A percentile compares a stretch with the other conserved stretches of the same genome.
Conservation (phyloP, 2,797 vertebrate species). For the Parauchenoglanis punctatus region DNA sequence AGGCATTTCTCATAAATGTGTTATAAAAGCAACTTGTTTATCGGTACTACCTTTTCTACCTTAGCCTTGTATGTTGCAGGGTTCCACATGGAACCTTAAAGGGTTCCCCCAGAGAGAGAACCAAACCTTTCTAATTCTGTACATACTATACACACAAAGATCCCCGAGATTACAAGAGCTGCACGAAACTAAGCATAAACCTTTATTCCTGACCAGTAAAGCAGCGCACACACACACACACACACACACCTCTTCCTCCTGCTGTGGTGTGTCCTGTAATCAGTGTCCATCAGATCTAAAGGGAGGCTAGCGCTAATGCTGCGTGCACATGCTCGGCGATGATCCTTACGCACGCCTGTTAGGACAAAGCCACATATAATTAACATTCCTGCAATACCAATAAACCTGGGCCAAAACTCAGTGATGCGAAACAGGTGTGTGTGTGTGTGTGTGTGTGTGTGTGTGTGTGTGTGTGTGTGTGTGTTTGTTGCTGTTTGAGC, state of each 20-base stretch:
- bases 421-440: conserved; percentile 78
- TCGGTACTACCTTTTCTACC: background rate
- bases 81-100: background rate
- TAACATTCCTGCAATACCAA: conserved; percentile 79
- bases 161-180: background rate
- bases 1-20: background rate
- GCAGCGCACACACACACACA: conserved; percentile 13
- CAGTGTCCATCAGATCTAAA: conserved; percentile 38
- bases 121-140: background rate
- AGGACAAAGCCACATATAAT: conserved; percentile 73
- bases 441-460: conserved; percentile 43
- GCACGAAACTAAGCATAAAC: background rate
- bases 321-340: conserved; percentile 51
- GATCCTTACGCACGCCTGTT: conserved; percentile 39
- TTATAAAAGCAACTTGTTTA: background rate
- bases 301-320: conserved; percentile 16
- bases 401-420: conserved; percentile 73
- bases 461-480: conserved; percentile 35
- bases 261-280: conserved; percentile 52
- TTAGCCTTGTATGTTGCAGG: background rate
- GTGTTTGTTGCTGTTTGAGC: conserved; percentile 25
- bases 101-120: background rate
- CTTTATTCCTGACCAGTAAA: background rate
- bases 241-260: background rate
- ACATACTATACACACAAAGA: background rate